Base-by-base conservation (phyloP, 2,113 vertebrate species). In the Tragelaphus scriptus region DNA sequence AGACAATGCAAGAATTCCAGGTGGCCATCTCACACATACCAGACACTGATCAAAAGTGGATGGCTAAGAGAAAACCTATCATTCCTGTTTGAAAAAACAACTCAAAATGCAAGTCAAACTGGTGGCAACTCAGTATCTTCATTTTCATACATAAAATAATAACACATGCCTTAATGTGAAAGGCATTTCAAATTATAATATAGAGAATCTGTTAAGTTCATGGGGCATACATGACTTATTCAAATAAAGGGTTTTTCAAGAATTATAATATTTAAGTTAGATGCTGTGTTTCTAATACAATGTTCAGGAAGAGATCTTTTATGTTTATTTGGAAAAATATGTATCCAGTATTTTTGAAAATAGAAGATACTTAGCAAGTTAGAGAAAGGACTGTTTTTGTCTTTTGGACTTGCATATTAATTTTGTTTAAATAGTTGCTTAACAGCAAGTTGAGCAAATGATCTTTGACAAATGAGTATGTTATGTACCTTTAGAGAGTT, bases 71-170 rank as follows among this genome's bases (percentile, higher is more conserved):
- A 92, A 84, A 94, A 92, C 2, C 11, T 81, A 44, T 92, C 80
- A 90, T 77, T 89, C 23, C 30, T 87, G 6, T 59, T 94, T 86
- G 56, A 56, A 94, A 94, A 84, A 95, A 30, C 14, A 85, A 10
- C 40, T 94, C 28, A 87, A 96, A 91, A 92, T 80, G 3, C 32
- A 96, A 51, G 23, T 90, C 26, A 77, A 8, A 63, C 9, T 93
- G 15, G 61, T 94, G 53, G 79, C 28, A 87, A 40, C 32, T 95
- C 28, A 91, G 53, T n/a, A 85, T n/a, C 30, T 96, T 95, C 23
- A 84, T 97, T 87, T 95, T 92, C 7, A 36, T 81, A 96, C 16
- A 28, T 58, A 94, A 94, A 91, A 84, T 89, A 93, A 81, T 44
- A 65, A 51, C 32, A 53, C 14, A 71, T 91, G 7, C 12, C 61